Evolutionary conservation across 1,140 invertebrate genomes (phyloP).

Genomic region (Lordiphosa collinella): DNA sequence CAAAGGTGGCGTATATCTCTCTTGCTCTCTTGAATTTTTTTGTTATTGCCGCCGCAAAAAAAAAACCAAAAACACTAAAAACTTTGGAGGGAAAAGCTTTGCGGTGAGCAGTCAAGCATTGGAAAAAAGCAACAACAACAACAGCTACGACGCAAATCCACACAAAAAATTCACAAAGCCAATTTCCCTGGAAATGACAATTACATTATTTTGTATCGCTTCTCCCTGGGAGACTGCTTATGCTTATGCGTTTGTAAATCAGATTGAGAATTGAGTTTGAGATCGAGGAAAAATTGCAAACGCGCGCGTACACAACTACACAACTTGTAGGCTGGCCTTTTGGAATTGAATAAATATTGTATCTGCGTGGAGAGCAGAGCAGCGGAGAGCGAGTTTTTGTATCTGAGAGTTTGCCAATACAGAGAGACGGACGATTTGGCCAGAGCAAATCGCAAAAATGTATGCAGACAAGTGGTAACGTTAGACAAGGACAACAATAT

Average conservation of each 20-base stretch:
- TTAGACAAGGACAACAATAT: no score
- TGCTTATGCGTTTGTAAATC: background rate
- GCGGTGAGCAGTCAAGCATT: conserved; percentile 64
- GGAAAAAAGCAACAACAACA: conserved; percentile 50
- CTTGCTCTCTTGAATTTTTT: conserved; percentile 31
- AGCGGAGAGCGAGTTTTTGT: no score
- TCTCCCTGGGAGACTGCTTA: background rate
- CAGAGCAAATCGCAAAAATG: no score
- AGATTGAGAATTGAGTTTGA: conserved; percentile 2
- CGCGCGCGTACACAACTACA: conserved; percentile 19
- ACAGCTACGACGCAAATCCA: conserved; percentile 21
- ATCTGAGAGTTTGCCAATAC: no score
- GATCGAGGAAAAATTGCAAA: conserved; percentile 6
- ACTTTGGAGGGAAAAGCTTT: conserved; percentile 61
- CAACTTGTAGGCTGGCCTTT: conserved; percentile 13
- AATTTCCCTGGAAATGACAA: conserved; percentile 30
- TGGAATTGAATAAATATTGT: conserved; percentile 17
- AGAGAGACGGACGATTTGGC: no score
- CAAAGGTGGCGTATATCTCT: conserved; percentile 38
- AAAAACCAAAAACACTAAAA: conserved; percentile 7
- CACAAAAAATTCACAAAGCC: no score
- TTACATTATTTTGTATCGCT: background rate
- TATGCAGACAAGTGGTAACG: no score
- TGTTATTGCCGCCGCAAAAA: conserved; percentile 52
- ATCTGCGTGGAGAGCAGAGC: background rate